Percentiles rank a stretch among this genome's conserved stretches.
Evolutionary conservation across 2,797 vertebrate species (phyloP).

Genomic region (Danio choprae): DNA sequence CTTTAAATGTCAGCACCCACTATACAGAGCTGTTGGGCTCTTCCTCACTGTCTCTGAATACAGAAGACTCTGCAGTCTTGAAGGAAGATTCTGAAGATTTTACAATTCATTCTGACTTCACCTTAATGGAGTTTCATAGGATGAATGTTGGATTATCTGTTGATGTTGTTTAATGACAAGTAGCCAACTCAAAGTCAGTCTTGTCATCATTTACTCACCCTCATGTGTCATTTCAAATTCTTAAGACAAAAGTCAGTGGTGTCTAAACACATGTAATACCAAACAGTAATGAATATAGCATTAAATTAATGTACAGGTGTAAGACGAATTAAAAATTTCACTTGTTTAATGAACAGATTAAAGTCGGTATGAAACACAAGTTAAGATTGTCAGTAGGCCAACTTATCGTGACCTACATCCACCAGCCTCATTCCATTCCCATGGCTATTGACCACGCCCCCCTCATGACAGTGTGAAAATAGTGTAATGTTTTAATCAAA

Average conservation of each 20-base stretch:
- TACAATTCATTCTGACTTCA: not conserved
- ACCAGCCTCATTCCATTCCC: too few species aligned
- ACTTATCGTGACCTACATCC: too few species aligned
- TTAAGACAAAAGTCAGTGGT: too few species aligned
- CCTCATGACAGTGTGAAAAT: too few species aligned
- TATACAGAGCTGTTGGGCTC: constrained; percentile 7
- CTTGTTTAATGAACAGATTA: not conserved
- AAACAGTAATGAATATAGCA: not conserved
- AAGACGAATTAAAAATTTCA: not conserved
- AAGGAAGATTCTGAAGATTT: not conserved
- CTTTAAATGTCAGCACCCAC: constrained; percentile 43
- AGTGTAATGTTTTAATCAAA: too few species aligned
- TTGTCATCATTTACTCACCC: not conserved
- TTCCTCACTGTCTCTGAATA: too few species aligned
- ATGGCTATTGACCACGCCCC: too few species aligned
- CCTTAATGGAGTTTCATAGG: constrained; percentile 7
- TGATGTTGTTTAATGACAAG: constrained; percentile 1
- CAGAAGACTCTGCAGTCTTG: not conserved
- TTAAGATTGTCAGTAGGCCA: too few species aligned
- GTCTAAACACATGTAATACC: too few species aligned
- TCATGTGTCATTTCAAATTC: not conserved
- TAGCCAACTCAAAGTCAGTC: constrained; percentile 6
- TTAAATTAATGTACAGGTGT: not conserved
- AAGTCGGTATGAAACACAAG: too few species aligned
- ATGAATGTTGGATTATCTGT: not conserved